These are phyloP conservation scores for Saccostrea glomerata DNA, from an alignment of 1,140 invertebrate genomes.

Conservation along the genomic window DNA sequence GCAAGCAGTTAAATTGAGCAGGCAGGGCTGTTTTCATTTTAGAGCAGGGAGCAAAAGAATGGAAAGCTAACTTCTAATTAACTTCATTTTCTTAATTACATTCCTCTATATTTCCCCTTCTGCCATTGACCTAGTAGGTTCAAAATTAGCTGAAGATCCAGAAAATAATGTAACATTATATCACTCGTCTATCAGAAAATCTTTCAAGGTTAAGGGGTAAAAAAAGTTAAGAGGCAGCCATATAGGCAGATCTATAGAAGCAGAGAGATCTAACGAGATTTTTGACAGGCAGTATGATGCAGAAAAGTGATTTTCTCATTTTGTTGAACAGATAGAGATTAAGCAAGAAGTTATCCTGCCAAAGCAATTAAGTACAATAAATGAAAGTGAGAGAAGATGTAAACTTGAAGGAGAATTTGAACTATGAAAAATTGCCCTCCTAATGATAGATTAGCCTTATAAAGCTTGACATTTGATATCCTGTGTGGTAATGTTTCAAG, in stretches of 20 bases:
- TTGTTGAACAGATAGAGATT: neutral
- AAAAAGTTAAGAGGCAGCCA: neutral
- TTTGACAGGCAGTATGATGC: neutral
- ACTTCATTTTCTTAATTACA: neutral
- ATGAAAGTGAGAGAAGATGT: neutral
- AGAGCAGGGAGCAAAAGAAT: neutral
- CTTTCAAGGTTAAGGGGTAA: conserved; percentile 10
- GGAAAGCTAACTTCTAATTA: conserved; percentile 13
- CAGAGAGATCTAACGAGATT: neutral
- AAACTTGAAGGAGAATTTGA: neutral
- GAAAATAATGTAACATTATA: neutral
- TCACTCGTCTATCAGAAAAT: neutral
- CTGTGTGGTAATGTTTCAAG: too few species aligned
- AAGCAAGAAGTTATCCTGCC: neutral
- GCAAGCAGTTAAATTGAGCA: neutral
- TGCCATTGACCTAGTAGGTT: neutral
- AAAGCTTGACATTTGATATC: too few species aligned
- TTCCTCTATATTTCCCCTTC: neutral
- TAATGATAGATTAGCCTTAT: too few species aligned
- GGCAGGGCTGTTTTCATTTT: conserved; percentile 1
- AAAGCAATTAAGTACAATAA: neutral
- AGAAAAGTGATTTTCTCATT: neutral
- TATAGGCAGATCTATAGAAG: neutral
- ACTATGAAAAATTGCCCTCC: neutral
- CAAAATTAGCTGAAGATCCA: neutral